Conservation (phyloP, 2,797 vertebrate genomes). For the Morelia viridis region DNA sequence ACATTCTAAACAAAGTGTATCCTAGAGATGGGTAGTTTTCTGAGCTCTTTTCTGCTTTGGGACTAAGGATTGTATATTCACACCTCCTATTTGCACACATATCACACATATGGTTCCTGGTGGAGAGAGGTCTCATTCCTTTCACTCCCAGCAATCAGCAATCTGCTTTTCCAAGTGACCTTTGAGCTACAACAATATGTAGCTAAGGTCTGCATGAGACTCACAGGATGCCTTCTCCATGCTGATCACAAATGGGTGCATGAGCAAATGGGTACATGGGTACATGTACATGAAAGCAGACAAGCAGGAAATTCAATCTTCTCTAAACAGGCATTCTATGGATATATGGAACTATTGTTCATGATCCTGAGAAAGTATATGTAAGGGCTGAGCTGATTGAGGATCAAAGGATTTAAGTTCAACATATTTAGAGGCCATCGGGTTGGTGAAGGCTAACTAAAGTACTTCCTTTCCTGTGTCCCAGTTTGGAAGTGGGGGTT, state of each 20-base stretch:
- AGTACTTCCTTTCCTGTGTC: not conserved
- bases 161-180: not conserved
- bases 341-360: not conserved
- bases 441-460: not conserved
- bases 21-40: not conserved
- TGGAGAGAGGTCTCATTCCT: not conserved
- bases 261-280: no score
- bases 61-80: not conserved
- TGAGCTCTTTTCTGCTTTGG: not conserved
- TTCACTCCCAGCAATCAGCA: not conserved
- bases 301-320: conserved; percentile 26
- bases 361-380: not conserved
- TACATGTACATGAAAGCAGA: not conserved
- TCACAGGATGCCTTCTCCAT: not conserved
- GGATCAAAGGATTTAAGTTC: not conserved
- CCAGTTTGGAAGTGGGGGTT: not conserved
- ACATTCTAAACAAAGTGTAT: not conserved
- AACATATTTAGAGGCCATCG: not conserved
- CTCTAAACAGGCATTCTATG: not conserved
- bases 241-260: not conserved
- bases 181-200: not conserved
- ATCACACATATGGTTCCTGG: not conserved
- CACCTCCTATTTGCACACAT: not conserved
- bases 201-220: not conserved
- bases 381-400: not conserved